Percentiles rank a stretch among this genome's conserved stretches.
These are phyloP conservation scores for Linnaemya tessellans DNA, from an alignment of 2,888 invertebrate genomes.

Conservation along the genomic window DNA sequence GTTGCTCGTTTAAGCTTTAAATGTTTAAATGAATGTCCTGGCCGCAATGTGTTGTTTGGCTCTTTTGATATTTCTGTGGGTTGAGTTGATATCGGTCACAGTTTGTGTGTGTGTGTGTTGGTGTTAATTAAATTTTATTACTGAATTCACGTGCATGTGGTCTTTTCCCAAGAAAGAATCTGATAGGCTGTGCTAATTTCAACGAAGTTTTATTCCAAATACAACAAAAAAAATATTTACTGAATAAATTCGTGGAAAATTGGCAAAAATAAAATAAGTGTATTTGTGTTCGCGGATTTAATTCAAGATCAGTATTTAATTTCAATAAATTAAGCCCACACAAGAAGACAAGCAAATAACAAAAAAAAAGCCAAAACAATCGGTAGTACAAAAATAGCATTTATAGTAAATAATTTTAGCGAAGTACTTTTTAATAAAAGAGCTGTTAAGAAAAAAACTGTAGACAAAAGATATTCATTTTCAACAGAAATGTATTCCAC, in stretches of 20 bases:
- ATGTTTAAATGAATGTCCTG: conserved; percentile 46
- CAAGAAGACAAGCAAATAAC: neutral
- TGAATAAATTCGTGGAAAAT: neutral
- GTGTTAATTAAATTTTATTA: conserved; percentile 72
- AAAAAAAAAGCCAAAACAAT: no score
- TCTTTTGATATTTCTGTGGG: conserved; percentile 26
- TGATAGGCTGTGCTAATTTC: conserved; percentile 4
- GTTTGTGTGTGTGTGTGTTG: conserved; percentile 22
- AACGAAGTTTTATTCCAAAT: neutral
- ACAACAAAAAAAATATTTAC: neutral
- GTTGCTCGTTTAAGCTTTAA: conserved; percentile 49
- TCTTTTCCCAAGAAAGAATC: conserved; percentile 2
- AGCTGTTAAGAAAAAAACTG: no score
- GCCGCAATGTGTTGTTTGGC: conserved; percentile 45
- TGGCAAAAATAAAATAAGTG: neutral
- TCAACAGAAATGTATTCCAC: no score
- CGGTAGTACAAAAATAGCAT: no score
- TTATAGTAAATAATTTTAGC: no score
- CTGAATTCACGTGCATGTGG: conserved; percentile 20
- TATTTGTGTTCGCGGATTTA: neutral
- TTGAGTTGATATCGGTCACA: neutral
- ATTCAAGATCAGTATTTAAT: neutral
- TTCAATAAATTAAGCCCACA: neutral
- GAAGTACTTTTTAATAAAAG: no score
- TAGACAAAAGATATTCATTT: no score